Percentiles rank a stretch among this genome's conserved stretches.
These are phyloP conservation scores for Eulithis prunata DNA, from an alignment of 2,888 invertebrate species.

Conservation along the genomic window DNA sequence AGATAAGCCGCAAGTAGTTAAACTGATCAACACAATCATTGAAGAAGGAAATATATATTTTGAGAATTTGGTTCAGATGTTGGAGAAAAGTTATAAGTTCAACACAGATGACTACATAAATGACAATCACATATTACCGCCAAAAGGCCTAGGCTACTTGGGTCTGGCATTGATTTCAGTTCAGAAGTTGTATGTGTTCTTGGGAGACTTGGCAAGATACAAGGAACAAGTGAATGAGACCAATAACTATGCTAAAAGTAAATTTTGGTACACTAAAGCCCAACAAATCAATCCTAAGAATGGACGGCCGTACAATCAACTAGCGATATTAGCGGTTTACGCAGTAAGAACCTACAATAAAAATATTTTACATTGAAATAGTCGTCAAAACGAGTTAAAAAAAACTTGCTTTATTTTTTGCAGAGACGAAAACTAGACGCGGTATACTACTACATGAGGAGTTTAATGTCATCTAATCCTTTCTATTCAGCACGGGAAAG, in stretches of 20 bases:
- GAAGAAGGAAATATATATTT: conserved; percentile 93
- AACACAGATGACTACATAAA: conserved; percentile 86
- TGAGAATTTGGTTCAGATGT: conserved; percentile 87
- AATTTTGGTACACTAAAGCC: conserved; percentile 96
- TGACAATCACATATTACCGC: conserved; percentile 82
- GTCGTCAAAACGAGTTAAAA: background rate
- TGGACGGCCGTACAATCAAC: conserved; percentile 97
- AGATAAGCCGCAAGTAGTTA: conserved; percentile 86
- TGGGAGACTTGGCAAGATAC: conserved; percentile 97
- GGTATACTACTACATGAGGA: conserved; percentile 98
- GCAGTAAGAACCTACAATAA: conserved; percentile 82
- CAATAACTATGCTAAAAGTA: conserved; percentile 89
- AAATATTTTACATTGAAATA: background rate
- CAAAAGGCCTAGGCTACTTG: conserved; percentile 87
- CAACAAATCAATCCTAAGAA: conserved; percentile 97
- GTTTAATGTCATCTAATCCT: conserved; percentile 96
- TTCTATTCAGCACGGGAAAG: conserved; percentile 96
- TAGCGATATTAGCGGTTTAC: conserved; percentile 94
- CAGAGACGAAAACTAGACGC: conserved; percentile 97
- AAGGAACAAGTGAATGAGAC: conserved; percentile 93
- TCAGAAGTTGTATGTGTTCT: conserved; percentile 94
- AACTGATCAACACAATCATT: conserved; percentile 87
- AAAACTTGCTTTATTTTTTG: conserved; percentile 53
- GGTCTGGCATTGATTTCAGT: conserved; percentile 92
- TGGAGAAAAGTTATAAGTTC: conserved; percentile 91